Evolutionary conservation across 2,888 invertebrate species (phyloP).

Genomic region (Diplazon laetatorius): DNA sequence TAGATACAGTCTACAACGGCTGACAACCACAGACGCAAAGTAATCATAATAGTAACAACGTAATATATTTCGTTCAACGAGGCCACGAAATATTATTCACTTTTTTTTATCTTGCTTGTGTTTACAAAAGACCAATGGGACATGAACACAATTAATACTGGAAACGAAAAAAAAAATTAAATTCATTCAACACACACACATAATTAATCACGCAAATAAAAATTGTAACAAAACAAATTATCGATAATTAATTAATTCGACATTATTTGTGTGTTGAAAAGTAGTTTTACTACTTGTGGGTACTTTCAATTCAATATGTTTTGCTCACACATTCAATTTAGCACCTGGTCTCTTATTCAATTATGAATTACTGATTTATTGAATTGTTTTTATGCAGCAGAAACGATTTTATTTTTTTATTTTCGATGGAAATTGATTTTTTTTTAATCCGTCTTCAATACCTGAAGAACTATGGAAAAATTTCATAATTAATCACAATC

Average conservation of each 20-base stretch:
- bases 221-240: too few relatives aligned
- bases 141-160: not conserved
- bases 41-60: slow-evolving; percentile 35
- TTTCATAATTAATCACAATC: too few relatives aligned
- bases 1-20: slow-evolving; percentile 10
- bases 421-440: too few relatives aligned
- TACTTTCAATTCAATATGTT: slow-evolving; percentile 50
- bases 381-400: not conserved
- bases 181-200: too few relatives aligned
- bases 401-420: slow-evolving; percentile 6
- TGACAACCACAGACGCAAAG: slow-evolving; percentile 1
- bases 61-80: slow-evolving; percentile 27
- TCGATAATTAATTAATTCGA: too few relatives aligned
- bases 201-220: too few relatives aligned
- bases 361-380: too few relatives aligned
- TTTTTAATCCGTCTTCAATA: too few relatives aligned
- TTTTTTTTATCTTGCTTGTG: slow-evolving; percentile 3
- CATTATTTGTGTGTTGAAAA: too few relatives aligned
- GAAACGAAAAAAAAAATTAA: not conserved
- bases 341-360: too few relatives aligned
- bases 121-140: slow-evolving; percentile 1
- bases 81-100: slow-evolving; percentile 30
- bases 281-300: slow-evolving; percentile 26
- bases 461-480: too few relatives aligned
- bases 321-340: slow-evolving; percentile 62